Evolutionary conservation across 2,888 invertebrate species (phyloP).

Genomic region (Cerastoderma edule): DNA sequence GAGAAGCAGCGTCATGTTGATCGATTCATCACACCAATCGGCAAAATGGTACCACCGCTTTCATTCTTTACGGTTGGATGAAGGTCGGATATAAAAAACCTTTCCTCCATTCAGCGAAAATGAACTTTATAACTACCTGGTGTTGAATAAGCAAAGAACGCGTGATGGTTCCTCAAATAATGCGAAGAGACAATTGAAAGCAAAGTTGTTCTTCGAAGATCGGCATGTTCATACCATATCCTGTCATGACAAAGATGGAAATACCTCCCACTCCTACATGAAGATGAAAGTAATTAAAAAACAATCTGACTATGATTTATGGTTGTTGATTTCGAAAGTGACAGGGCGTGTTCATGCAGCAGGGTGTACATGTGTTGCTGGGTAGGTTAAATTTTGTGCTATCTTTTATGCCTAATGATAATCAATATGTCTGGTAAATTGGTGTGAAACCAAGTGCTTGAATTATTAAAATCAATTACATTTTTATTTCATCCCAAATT

Average conservation of each 20-base stretch:
- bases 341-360: too few species aligned
- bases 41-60: background rate
- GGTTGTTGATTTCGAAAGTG: too few species aligned
- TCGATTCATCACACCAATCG: background rate
- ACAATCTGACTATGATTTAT: too few species aligned
- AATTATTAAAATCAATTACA: too few species aligned
- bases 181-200: slow-evolving; percentile 9
- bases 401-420: too few species aligned
- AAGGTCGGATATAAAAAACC: too few species aligned
- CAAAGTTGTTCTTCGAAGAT: slow-evolving; percentile 14
- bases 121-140: slow-evolving; percentile 16
- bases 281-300: background rate
- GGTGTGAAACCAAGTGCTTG: too few species aligned
- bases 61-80: background rate
- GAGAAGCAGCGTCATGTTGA: background rate
- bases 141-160: slow-evolving; percentile 1
- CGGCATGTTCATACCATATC: background rate
- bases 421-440: too few species aligned
- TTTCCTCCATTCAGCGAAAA: background rate
- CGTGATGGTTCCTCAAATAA: background rate
- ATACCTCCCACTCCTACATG: background rate
- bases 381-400: too few species aligned
- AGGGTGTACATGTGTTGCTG: too few species aligned
- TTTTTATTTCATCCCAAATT: too few species aligned
- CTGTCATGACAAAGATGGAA: background rate